These are phyloP conservation scores for Callaeas wilsoni DNA, from an alignment of 2,113 vertebrate species.

Conservation along the genomic window DNA sequence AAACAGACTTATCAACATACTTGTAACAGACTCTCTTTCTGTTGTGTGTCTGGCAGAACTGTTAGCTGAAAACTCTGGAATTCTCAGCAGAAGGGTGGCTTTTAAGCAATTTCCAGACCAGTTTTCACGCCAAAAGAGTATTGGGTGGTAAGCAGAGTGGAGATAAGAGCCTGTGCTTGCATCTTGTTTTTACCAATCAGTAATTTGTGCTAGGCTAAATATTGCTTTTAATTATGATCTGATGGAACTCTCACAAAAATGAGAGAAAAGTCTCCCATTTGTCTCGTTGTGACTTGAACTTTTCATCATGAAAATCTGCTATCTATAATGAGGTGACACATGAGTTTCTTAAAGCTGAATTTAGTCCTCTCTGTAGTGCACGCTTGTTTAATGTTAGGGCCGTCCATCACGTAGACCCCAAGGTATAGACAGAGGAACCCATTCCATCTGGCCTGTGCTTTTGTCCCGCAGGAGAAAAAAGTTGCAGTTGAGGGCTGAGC, in stretches of 20 bases:
- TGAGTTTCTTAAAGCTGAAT: not conserved
- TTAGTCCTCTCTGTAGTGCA: not conserved
- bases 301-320: not conserved
- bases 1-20: slow-evolving; percentile 14
- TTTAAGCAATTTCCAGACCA: slow-evolving; percentile 15
- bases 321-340: slow-evolving; percentile 6
- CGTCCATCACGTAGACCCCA: not conserved
- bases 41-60: not conserved
- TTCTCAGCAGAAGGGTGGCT: not conserved
- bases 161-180: not conserved
- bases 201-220: not conserved
- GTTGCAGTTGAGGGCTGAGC: not conserved
- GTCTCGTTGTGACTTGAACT: slow-evolving; percentile 3
- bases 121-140: not conserved
- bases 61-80: not conserved
- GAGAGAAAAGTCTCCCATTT: not conserved
- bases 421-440: not conserved
- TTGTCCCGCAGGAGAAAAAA: not conserved
- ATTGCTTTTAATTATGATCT: not conserved
- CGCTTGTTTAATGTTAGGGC: not conserved
- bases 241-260: not conserved
- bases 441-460: not conserved
- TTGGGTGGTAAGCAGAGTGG: not conserved
- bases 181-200: not conserved
- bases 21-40: not conserved